These are phyloP conservation scores for Glandiceps talaboti DNA, from an alignment of 53 echinoderm and acorn worm genomes.

Conservation along the genomic window DNA sequence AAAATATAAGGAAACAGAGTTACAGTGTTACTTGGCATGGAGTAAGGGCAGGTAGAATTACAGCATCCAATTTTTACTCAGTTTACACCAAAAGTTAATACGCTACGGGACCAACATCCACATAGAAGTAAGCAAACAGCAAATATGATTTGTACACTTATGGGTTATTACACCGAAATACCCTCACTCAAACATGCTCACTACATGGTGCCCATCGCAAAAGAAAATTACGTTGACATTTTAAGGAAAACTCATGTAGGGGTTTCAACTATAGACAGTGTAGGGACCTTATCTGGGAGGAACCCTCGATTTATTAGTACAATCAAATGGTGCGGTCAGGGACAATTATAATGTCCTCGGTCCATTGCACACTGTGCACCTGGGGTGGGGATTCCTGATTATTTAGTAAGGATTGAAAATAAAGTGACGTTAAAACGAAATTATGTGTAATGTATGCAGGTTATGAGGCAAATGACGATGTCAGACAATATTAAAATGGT, in stretches of 20 bases:
- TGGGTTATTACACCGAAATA: no score
- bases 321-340: slow-evolving; percentile 9
- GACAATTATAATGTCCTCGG: slow-evolving; percentile 7
- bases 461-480: neutral
- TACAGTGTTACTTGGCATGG: neutral
- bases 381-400: slow-evolving; percentile 5
- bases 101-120: neutral
- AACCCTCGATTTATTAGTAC: neutral
- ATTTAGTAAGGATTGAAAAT: neutral
- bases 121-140: no score
- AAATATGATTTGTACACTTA: no score
- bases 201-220: neutral
- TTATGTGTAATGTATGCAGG: slow-evolving; percentile 6
- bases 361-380: slow-evolving; percentile 8
- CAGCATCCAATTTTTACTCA: neutral
- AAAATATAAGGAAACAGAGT: no score
- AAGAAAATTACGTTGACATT: neutral
- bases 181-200: neutral
- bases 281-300: neutral
- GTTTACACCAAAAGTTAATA: neutral
- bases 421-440: neutral
- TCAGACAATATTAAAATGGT: neutral
- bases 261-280: neutral
- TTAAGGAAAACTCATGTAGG: neutral
- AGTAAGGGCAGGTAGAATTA: neutral